phyloP scores from a whole-genome alignment of 2,113 vertebrate species.

The Rhineura floridana region DNA sequence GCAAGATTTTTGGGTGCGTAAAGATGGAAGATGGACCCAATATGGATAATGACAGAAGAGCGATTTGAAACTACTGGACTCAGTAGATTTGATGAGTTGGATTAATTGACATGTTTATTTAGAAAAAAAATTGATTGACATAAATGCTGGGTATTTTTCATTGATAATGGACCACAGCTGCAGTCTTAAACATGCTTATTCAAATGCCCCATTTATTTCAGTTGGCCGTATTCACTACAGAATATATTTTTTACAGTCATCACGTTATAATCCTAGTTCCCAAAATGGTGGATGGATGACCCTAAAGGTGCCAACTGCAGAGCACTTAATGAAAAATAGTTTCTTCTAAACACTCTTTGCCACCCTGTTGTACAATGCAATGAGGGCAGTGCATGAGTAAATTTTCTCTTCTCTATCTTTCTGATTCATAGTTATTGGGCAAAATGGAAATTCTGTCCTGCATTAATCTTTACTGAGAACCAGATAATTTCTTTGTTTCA shows the following conservation, averaged over 20 bases:
- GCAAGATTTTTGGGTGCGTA: too few relatives aligned
- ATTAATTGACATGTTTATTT: too few relatives aligned
- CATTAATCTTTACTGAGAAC: slow-evolving; percentile 4
- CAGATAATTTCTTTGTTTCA: not conserved
- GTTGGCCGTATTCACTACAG: not conserved
- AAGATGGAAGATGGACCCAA: too few relatives aligned
- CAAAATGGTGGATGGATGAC: not conserved
- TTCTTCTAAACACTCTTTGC: not conserved
- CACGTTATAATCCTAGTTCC: not conserved
- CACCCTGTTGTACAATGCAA: not conserved
- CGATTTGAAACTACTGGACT: too few relatives aligned
- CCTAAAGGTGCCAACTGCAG: not conserved
- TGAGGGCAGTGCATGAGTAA: not conserved
- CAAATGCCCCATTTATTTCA: slow-evolving; percentile 8
- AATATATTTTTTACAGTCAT: not conserved
- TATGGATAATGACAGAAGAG: too few relatives aligned
- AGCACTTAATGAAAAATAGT: slow-evolving; percentile 2
- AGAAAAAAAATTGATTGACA: too few relatives aligned
- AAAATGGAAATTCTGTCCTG: not conserved
- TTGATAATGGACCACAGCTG: not conserved
- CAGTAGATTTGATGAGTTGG: too few relatives aligned
- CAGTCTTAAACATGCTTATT: not conserved
- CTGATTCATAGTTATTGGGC: not conserved
- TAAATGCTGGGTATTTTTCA: not conserved
- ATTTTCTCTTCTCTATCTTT: not conserved